Percentiles rank a stretch among this genome's conserved stretches.
phyloP scores from a whole-genome alignment of 2,888 invertebrate species.

The Trilocha varians region DNA sequence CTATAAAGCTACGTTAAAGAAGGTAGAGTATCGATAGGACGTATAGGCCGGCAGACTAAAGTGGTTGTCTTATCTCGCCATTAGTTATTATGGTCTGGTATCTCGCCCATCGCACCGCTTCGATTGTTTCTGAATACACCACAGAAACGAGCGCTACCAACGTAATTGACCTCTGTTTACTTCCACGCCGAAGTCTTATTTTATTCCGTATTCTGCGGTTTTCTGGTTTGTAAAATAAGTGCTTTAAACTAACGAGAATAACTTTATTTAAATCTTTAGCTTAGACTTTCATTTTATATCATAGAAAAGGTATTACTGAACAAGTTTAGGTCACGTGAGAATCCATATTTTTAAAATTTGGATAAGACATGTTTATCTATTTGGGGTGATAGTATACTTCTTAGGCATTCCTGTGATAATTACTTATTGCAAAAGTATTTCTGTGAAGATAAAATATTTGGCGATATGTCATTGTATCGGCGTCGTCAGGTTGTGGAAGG shows the following conservation, averaged over 20 bases:
- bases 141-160: constrained; percentile 56
- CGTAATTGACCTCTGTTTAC: constrained; percentile 72
- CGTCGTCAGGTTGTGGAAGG: constrained; percentile 3
- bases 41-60: constrained; percentile 26
- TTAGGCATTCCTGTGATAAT: too few species aligned
- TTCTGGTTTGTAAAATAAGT: constrained; percentile 6
- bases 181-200: constrained; percentile 59
- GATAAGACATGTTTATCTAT: too few species aligned
- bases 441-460: too few species aligned
- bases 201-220: constrained; percentile 52
- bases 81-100: constrained; percentile 69
- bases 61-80: constrained; percentile 67
- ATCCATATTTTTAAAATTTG: too few species aligned
- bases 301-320: too few species aligned
- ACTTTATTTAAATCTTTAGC: too few species aligned
- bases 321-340: too few species aligned
- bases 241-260: background rate
- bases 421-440: too few species aligned
- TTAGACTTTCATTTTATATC: too few species aligned
- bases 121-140: constrained; percentile 69
- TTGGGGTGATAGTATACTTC: too few species aligned
- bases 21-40: constrained; percentile 9
- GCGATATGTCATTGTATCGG: constrained; percentile 10
- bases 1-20: background rate
- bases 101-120: constrained; percentile 69